Conservation (phyloP, 2,888 invertebrate species). For the Stegana nigrithorax region DNA sequence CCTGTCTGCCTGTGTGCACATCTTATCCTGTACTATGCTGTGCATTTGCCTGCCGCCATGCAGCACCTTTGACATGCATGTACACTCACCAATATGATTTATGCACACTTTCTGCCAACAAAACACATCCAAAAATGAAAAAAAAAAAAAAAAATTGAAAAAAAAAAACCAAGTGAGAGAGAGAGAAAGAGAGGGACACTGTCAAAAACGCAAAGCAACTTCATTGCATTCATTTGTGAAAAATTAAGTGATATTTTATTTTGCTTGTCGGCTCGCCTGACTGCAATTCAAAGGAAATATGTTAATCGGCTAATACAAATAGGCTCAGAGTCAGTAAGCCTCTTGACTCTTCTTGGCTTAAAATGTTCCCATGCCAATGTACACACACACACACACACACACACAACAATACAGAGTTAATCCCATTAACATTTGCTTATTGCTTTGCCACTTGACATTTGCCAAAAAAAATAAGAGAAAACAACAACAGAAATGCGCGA, state of each 20-base stretch:
- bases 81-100: constrained; percentile 44
- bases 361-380: neutral
- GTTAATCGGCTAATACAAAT: neutral
- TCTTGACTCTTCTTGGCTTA: no score
- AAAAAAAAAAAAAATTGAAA: no score
- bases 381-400: neutral
- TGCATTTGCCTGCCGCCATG: neutral
- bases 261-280: constrained; percentile 50
- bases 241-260: constrained; percentile 60
- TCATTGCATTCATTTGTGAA: constrained; percentile 50
- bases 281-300: neutral
- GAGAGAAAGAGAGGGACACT: neutral
- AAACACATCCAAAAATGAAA: neutral
- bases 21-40: neutral
- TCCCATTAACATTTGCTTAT: constrained; percentile 12
- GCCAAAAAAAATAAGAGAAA: neutral
- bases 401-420: neutral
- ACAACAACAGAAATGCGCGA: neutral
- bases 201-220: constrained; percentile 1
- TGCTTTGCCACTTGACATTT: neutral
- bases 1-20: neutral
- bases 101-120: constrained; percentile 47
- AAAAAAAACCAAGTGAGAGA: no score
- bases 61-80: constrained; percentile 55
- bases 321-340: no score